Conservation (phyloP, 2,888 invertebrate genomes). For the Phalangium opilio region DNA sequence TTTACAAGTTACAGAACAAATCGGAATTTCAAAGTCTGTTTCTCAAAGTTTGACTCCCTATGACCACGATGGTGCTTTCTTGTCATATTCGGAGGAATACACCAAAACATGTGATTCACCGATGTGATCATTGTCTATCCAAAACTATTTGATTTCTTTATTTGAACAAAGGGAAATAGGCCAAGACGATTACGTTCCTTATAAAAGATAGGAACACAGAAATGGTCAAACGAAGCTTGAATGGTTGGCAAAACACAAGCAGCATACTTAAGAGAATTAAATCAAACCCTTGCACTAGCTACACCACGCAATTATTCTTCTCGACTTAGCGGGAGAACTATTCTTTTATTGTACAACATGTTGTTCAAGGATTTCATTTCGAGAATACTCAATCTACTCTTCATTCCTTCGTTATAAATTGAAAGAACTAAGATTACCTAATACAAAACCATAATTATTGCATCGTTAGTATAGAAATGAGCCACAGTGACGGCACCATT, state of each 20-base stretch:
- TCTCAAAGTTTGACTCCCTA: constrained; percentile 7
- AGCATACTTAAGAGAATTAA: not conserved
- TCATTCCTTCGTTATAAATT: constrained; percentile 18
- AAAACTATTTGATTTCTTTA: not conserved
- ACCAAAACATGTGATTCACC: not conserved
- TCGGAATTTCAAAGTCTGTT: constrained; percentile 2
- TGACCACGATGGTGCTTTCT: constrained; percentile 8
- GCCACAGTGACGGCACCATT: no score
- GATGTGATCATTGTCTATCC: not conserved
- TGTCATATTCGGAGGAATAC: not conserved
- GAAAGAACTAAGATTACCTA: not conserved
- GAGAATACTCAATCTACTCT: constrained; percentile 20
- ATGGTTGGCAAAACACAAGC: not conserved
- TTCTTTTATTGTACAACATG: constrained; percentile 19
- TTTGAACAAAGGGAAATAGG: not conserved
- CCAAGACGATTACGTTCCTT: not conserved
- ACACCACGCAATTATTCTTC: constrained; percentile 10
- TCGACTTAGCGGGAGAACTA: constrained; percentile 22
- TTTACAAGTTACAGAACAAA: constrained; percentile 1
- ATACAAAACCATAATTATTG: no score
- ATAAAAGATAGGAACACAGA: not conserved
- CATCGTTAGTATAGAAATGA: no score
- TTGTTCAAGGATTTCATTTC: constrained; percentile 20
- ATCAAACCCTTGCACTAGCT: not conserved
- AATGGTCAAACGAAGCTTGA: not conserved